phyloP scores from a whole-genome alignment of 2,888 invertebrate species.

The Thelaira solivaga region DNA sequence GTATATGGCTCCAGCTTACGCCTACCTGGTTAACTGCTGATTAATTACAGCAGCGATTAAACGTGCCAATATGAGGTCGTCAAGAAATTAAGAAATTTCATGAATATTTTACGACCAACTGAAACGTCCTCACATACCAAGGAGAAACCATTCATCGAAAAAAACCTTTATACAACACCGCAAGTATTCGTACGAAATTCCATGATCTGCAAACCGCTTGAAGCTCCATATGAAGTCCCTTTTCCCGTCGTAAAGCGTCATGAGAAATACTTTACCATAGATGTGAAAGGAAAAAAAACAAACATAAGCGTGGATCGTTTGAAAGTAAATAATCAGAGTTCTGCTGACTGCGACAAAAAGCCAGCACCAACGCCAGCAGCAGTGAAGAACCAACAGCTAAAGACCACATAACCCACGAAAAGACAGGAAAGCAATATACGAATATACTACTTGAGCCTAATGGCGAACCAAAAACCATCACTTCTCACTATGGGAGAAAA shows the following conservation, averaged over 20 bases:
- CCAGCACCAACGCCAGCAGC: neutral
- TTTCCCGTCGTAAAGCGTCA: slow-evolving; percentile 10
- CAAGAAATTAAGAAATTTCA: slow-evolving; percentile 15
- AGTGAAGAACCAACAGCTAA: neutral
- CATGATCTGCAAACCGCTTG: slow-evolving; percentile 12
- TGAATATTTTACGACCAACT: slow-evolving; percentile 14
- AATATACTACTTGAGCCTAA: neutral
- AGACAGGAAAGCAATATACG: neutral
- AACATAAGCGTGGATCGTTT: slow-evolving; percentile 14
- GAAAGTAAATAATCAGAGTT: neutral
- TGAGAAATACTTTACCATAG: slow-evolving; percentile 1
- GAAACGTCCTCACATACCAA: slow-evolving; percentile 1
- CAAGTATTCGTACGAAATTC: slow-evolving; percentile 28
- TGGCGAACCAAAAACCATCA: neutral
- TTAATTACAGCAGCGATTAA: neutral
- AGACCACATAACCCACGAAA: neutral
- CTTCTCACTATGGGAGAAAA: neutral
- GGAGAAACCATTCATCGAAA: neutral
- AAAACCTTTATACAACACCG: neutral
- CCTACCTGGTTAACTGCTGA: slow-evolving; percentile 5
- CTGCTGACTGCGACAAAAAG: neutral
- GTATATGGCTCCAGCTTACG: slow-evolving; percentile 15
- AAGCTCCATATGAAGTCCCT: slow-evolving; percentile 22
- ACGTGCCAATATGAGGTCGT: slow-evolving; percentile 3
- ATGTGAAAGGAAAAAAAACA: neutral